Base-by-base conservation (phyloP, 1,140 invertebrate genomes). In the Calliphora vicina region DNA sequence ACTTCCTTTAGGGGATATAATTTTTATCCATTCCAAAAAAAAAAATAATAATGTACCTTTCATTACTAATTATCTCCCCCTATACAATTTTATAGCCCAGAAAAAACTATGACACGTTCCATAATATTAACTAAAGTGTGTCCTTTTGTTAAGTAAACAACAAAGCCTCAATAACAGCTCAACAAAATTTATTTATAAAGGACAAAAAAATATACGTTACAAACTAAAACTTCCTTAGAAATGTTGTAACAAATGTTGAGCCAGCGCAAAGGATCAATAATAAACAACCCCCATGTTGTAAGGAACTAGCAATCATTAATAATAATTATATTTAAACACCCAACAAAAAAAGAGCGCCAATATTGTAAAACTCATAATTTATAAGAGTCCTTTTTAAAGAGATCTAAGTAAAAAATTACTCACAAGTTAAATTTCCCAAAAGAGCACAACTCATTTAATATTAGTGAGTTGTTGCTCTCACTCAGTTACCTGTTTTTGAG, bases 81-180 rank as follows among this genome's bases (percentile, higher is more conserved):
- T 43, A 80, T 74, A 74, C 3, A 0, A 80, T 43, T 61, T 80
- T 80, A 10, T 15, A 43, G n/a, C n/a, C 15, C n/a, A 15, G 12
- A 42, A 80, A 50, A 50, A 80, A 61, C n/a, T 13, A 50, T 67
- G 80, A 71, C 80, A 81, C 80, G 80, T 81, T 81, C 80, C 80
- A 81, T 61, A 35, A 29, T 35, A 81, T 67, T 50, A 29, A 81
- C 45, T 81, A 26, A 67, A 81, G 50, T 71, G 50, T 61, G 45
- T 61, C 50, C 80, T 71, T 81, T 27, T 81, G 0, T n/a, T 26
- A 35, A 43, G 17, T 17, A 15, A 57, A 57, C 0, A 20, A 81
- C 43, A 81, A 67, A 23, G 80, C 43, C 74, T 78, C 74, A 78
- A 78, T 78, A 45, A 2, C 42, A 43, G 13, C 74, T 78, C 74